Base-by-base conservation (phyloP, 1,140 invertebrate genomes). In the Drosophila paulistorum region DNA sequence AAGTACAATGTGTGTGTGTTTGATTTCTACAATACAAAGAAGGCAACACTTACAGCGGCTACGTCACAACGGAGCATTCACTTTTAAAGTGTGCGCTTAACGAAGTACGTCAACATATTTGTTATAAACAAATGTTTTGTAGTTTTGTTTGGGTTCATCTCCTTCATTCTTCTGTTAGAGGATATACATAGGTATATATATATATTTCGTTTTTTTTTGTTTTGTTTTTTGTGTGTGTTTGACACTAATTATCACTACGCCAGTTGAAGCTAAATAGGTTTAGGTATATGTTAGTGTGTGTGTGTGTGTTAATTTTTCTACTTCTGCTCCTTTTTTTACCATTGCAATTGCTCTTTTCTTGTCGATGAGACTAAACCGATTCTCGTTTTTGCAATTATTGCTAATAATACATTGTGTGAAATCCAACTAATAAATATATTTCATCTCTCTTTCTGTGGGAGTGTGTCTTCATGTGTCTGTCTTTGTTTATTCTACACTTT, bases 171-270 rank as follows among this genome's bases (percentile, higher is more conserved):
- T 62, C 65, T 55, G 64, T 35, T 72, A 59, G 14, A 33, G 58
- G 64, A 54, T 7, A 51, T 51, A 23, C 4, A 23, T 51, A 11
- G 4, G 2, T 23, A 51, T 2, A 51, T 51, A 51, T 51, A 51
- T 23, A 51, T 23, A 57, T 45, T 54, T 30, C 30, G 30, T 30
- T 30, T 30, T 30, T 30, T 30, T 30, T 30, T 30, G 3, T 70
- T 59, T 64, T 65, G 61, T 48, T 39, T 70, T 79, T 83, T 89
- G 83, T 89, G 80, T 84, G 83, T 87, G 83, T 87, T 87, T 89
- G 84, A 87, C 83, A 87, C 83, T 87, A 87, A 87, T 87, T 89
- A 87, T 87, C 83, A 87, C 83, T 87, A 89, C 83, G 80, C 77
- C 84, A 87, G 84, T 87, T 83, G 84, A 87, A 87, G 82, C 79